Percentiles rank a stretch among this genome's conserved stretches.
Conservation (phyloP, 2,113 vertebrate species). For the Lepidothrix coronata region DNA sequence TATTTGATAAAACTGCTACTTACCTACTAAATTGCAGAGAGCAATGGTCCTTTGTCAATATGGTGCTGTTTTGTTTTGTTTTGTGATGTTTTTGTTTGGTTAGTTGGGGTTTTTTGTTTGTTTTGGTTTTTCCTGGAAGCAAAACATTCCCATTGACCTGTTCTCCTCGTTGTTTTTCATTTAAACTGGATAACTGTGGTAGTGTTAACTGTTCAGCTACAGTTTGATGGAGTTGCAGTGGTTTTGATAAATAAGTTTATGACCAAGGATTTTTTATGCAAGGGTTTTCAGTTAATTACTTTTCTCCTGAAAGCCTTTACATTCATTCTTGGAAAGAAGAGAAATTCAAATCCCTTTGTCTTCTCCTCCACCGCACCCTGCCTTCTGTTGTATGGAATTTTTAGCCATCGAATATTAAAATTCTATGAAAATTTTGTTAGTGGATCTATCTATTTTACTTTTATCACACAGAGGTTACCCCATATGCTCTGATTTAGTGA, state of each 20-base stretch:
- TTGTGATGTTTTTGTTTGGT: not conserved
- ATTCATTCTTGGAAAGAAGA: not conserved
- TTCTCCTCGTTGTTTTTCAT: not conserved
- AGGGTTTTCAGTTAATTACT: not conserved
- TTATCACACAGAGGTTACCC: not conserved
- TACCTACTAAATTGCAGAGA: not conserved
- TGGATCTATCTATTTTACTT: not conserved
- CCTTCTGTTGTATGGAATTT: not conserved
- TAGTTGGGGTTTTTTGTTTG: fast-evolving
- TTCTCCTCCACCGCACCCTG: not conserved
- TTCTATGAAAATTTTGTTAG: not conserved
- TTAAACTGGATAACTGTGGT: not conserved
- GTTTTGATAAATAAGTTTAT: not conserved
- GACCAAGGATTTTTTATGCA: not conserved
- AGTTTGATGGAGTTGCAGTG: not conserved
- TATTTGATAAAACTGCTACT: not conserved
- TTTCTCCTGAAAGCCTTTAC: not conserved
- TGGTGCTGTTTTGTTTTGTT: not conserved
- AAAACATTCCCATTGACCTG: not conserved
- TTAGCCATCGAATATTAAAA: not conserved
- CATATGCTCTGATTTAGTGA: not conserved
- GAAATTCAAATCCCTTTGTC: not conserved
- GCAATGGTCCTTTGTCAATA: not conserved
- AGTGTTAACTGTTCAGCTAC: not conserved
- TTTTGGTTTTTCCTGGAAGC: not conserved